Percentiles rank a stretch among this genome's conserved stretches.
Evolutionary conservation across 2,113 vertebrate species (phyloP).

Genomic region (Caranx melampygus): DNA sequence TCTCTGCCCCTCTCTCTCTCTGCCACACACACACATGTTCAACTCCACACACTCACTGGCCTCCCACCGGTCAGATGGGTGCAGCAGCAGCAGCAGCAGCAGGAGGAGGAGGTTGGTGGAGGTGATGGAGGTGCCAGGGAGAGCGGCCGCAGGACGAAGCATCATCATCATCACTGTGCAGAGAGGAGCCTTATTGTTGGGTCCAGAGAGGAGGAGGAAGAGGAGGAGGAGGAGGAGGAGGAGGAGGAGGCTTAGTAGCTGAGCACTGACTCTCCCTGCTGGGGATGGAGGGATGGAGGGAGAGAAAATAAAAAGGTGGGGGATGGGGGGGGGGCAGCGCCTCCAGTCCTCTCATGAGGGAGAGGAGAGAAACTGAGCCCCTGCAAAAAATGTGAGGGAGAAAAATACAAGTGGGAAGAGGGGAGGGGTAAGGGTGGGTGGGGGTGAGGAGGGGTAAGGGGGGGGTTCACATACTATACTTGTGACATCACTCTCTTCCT

Average conservation of each 20-base stretch:
- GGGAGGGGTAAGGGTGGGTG: constrained; percentile 1
- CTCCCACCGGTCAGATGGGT: constrained; percentile 3
- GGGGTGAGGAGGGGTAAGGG: background rate
- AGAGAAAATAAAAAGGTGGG: background rate
- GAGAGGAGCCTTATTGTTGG: constrained; percentile 39
- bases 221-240: constrained; percentile 5
- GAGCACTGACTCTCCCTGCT: constrained; percentile 53
- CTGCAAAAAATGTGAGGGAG: constrained; percentile 68
- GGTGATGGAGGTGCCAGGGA: constrained; percentile 5
- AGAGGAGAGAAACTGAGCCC: constrained; percentile 53
- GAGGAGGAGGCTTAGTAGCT: constrained; percentile 37
- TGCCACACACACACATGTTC: background rate
- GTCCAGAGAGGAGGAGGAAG: constrained; percentile 36
- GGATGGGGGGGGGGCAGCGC: constrained; percentile 32
- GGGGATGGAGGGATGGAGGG: constrained; percentile 43
- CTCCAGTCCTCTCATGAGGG: constrained; percentile 40
- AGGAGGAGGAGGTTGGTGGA: background rate
- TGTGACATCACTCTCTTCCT: constrained; percentile 79
- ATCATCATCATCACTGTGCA: constrained; percentile 36
- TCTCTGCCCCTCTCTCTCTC: background rate
- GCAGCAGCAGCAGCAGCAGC: constrained; percentile 23
- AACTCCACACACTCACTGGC: background rate
- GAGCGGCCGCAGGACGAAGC: constrained; percentile 17
- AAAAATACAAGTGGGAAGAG: constrained; percentile 52
- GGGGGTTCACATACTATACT: constrained; percentile 77